Evolutionary conservation across 2,113 vertebrate genomes (phyloP).

Genomic region (Phalacrocorax carbo): DNA sequence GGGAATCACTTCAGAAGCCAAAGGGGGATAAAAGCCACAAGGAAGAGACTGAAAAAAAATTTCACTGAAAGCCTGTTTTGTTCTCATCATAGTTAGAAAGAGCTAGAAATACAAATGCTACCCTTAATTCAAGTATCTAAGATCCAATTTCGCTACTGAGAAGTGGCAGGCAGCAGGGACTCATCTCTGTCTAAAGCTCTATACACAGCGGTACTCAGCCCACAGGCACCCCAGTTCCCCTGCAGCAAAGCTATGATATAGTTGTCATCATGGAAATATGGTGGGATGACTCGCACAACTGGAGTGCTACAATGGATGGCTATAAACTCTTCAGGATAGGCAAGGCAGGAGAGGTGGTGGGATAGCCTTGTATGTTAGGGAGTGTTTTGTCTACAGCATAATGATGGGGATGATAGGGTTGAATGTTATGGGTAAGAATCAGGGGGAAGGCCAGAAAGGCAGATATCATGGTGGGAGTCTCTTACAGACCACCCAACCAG

Average conservation of each 20-base stretch:
- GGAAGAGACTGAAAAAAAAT: background rate
- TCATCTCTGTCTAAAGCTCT: background rate
- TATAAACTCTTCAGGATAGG: too few relatives aligned
- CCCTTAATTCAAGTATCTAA: background rate
- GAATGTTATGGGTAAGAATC: too few relatives aligned
- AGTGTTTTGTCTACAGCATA: too few relatives aligned
- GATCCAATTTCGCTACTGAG: background rate
- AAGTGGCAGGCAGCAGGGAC: background rate
- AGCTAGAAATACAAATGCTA: background rate
- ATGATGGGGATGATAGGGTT: too few relatives aligned
- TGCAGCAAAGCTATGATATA: background rate
- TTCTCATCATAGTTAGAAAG: background rate
- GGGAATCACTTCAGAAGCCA: background rate
- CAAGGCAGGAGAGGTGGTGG: too few relatives aligned
- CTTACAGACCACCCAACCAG: too few relatives aligned
- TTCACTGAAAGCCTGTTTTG: background rate
- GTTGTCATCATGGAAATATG: too few relatives aligned
- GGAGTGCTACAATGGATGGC: too few relatives aligned
- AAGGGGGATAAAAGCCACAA: background rate
- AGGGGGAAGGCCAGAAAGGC: too few relatives aligned
- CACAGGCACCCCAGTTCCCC: background rate
- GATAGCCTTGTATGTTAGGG: too few relatives aligned
- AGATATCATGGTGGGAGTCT: too few relatives aligned
- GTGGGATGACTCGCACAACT: too few relatives aligned
- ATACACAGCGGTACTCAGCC: accelerated